Evolutionary conservation across 2,113 vertebrate species (phyloP).

Genomic region (Sciurus niger): DNA sequence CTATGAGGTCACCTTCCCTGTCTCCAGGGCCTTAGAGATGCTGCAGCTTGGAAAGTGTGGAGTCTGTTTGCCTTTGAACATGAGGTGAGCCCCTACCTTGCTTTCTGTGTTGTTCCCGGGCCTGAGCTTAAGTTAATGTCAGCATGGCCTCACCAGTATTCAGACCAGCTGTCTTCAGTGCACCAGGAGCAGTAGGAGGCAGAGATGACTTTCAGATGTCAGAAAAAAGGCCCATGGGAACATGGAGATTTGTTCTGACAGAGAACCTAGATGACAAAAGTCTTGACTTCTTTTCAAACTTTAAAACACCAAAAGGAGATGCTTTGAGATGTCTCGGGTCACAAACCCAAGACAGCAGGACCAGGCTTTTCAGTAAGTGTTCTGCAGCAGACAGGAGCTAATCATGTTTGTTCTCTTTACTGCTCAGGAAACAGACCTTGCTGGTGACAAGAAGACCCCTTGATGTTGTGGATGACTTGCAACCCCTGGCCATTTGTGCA

Average conservation of each 20-base stretch:
- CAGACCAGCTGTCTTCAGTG: background rate
- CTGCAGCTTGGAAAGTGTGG: background rate
- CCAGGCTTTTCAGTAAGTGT: background rate
- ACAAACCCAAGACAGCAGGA: background rate
- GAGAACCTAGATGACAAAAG: background rate
- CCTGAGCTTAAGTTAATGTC: too few species aligned
- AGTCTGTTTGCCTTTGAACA: background rate
- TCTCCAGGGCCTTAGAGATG: background rate
- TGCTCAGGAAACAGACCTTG: conserved; percentile 12
- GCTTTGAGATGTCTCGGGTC: background rate
- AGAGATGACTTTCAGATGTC: background rate
- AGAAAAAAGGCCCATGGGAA: background rate
- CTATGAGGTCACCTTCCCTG: too few species aligned
- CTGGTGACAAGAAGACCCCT: background rate
- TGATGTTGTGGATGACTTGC: background rate
- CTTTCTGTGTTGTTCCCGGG: background rate
- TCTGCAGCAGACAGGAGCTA: background rate
- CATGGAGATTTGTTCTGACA: background rate
- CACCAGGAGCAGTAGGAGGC: background rate
- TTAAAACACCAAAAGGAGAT: background rate
- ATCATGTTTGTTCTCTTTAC: background rate
- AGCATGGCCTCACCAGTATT: background rate
- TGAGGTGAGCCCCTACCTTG: background rate
- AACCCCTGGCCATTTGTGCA: background rate
- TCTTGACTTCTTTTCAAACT: background rate